Conservation (phyloP, 2,113 vertebrate genomes). For the Dissostichus mawsoni region DNA sequence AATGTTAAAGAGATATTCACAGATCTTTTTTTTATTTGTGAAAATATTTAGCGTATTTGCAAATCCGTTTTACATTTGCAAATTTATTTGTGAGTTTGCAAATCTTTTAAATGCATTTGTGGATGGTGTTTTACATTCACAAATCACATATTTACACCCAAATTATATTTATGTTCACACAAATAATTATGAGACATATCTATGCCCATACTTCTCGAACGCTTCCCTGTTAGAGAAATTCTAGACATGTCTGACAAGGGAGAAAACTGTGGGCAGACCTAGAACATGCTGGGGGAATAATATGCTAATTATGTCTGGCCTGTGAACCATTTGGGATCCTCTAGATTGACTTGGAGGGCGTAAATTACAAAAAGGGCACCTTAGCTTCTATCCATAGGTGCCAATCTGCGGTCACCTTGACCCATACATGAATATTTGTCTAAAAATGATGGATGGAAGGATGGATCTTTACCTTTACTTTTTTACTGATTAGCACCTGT, state of each 20-base stretch:
- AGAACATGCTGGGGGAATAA: constrained; percentile 27
- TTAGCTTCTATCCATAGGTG: not conserved
- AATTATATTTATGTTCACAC: too few species aligned
- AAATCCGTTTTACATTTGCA: too few species aligned
- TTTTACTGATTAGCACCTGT: not conserved
- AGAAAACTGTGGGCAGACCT: constrained; percentile 5
- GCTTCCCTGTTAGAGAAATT: constrained; percentile 23
- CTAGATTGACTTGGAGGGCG: constrained; percentile 7
- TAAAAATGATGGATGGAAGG: constrained; percentile 3
- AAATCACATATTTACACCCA: too few species aligned
- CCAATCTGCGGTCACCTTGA: constrained; percentile 7
- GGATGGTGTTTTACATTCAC: too few species aligned
- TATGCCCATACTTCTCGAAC: not conserved
- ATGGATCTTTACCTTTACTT: not conserved
- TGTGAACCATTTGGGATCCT: constrained; percentile 11
- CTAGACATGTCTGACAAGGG: constrained; percentile 31
- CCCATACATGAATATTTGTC: constrained; percentile 13
- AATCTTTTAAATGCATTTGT: too few species aligned
- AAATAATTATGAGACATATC: too few species aligned
- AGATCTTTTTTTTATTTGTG: too few species aligned
- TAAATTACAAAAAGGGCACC: constrained; percentile 7
- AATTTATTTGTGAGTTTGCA: too few species aligned
- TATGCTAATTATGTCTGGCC: constrained; percentile 26
- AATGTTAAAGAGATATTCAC: too few species aligned
- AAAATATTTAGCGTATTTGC: too few species aligned